Conservation (phyloP, 2,797 vertebrate genomes). For the Xenentodon cancila region DNA sequence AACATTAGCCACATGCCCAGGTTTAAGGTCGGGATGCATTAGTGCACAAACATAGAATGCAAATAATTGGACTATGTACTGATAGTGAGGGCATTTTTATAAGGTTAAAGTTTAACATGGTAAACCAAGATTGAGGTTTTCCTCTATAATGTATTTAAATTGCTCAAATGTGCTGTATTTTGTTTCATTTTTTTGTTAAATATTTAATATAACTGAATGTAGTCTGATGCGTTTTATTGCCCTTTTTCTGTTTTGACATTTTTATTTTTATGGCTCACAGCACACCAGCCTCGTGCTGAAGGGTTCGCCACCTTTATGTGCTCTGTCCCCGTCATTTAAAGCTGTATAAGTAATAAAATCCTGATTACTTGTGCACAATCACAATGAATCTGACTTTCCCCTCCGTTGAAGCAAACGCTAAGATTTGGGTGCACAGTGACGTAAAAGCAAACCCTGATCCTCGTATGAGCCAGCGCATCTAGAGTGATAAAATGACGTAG, state of each 20-base stretch:
- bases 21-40: constrained; percentile 45
- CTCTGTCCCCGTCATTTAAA: too few species aligned
- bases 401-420: neutral
- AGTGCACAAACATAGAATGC: constrained; percentile 27
- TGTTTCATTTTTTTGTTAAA: too few species aligned
- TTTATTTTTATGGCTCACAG: too few species aligned
- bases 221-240: too few species aligned
- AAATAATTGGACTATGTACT: constrained; percentile 28
- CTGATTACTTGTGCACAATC: too few species aligned
- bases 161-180: too few species aligned
- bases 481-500: constrained; percentile 36
- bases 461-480: constrained; percentile 40
- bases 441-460: constrained; percentile 3
- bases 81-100: constrained; percentile 50
- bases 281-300: too few species aligned
- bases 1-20: constrained; percentile 31
- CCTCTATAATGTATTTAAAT: too few species aligned
- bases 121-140: neutral
- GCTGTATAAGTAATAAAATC: too few species aligned
- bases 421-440: neutral
- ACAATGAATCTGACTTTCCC: neutral
- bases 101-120: constrained; percentile 19
- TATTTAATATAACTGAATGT: too few species aligned
- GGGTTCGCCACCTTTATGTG: too few species aligned
- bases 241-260: too few species aligned